Evolutionary conservation across 2,888 invertebrate species (phyloP).

Genomic region (Drosophila kambysellisi): DNA sequence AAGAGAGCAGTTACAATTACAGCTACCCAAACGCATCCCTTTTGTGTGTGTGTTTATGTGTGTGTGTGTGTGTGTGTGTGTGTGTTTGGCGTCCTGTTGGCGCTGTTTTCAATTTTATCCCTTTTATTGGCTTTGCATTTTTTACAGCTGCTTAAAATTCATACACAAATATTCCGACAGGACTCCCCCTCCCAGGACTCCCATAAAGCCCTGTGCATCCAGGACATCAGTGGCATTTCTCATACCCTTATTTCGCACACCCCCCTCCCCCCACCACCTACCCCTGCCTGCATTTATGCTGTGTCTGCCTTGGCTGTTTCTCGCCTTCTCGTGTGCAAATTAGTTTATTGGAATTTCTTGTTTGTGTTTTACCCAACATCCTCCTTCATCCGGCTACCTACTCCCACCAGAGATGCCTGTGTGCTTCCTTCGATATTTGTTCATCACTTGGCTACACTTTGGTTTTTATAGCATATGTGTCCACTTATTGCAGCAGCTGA

Average conservation of each 20-base stretch:
- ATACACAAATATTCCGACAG: constrained; percentile 70
- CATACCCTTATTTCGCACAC: neutral
- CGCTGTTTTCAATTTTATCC: constrained; percentile 76
- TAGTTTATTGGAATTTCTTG: constrained; percentile 83
- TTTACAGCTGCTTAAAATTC: constrained; percentile 75
- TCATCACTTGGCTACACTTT: constrained; percentile 39
- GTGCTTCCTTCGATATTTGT: constrained; percentile 17
- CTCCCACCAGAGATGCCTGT: neutral
- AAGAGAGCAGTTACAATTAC: constrained; percentile 76
- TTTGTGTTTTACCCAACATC: constrained; percentile 56
- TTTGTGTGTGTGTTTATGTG: constrained; percentile 7
- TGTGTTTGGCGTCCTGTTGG: constrained; percentile 35
- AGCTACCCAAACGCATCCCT: constrained; percentile 10
- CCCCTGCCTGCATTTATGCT: constrained; percentile 24
- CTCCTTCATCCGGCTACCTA: neutral
- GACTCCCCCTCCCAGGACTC: constrained; percentile 1
- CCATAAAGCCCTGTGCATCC: constrained; percentile 4
- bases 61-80: constrained; percentile 14
- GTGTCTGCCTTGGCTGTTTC: constrained; percentile 49
- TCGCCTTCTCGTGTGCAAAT: constrained; percentile 80
- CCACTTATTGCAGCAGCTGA: constrained; percentile 46
- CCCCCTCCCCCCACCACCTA: too few species aligned
- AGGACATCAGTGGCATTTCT: constrained; percentile 13
- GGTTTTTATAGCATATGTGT: constrained; percentile 57
- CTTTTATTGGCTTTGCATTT: constrained; percentile 73